These are phyloP conservation scores for Tor tambroides DNA, from an alignment of 2,113 vertebrate species.

Conservation along the genomic window DNA sequence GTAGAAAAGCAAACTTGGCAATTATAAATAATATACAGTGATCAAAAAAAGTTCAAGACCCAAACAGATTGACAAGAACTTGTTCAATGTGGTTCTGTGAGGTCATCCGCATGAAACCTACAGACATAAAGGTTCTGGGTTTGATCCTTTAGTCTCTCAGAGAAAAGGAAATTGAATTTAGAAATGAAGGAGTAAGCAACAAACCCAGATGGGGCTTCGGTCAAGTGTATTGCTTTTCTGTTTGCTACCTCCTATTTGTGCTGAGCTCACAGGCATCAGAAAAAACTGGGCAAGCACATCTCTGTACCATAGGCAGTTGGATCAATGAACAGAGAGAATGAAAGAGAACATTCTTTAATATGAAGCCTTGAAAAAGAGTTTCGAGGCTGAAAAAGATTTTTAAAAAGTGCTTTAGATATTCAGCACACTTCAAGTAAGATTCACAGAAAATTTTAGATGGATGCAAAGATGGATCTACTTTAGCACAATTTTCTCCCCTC, in stretches of 20 bases:
- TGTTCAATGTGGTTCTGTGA: neutral
- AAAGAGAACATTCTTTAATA: slow-evolving; percentile 12
- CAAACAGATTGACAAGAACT: neutral
- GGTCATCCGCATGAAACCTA: neutral
- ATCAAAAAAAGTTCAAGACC: neutral
- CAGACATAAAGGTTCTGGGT: neutral
- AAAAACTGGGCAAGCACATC: slow-evolving; percentile 27
- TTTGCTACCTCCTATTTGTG: slow-evolving; percentile 46
- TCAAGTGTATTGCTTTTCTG: slow-evolving; percentile 41
- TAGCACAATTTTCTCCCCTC: neutral
- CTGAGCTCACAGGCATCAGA: slow-evolving; percentile 38
- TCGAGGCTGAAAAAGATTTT: neutral
- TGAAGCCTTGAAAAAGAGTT: neutral
- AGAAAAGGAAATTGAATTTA: slow-evolving; percentile 13
- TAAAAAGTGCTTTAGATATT: no score
- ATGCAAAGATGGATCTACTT: neutral
- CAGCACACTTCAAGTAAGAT: neutral
- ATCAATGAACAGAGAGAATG: slow-evolving; percentile 24
- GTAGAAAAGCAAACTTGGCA: neutral
- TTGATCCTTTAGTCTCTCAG: slow-evolving; percentile 6
- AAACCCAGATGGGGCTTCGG: slow-evolving; percentile 30
- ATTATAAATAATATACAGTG: neutral
- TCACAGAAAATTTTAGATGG: neutral
- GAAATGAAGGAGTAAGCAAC: slow-evolving; percentile 20
- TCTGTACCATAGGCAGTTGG: slow-evolving; percentile 34